Conservation (phyloP, 2,797 vertebrate genomes). For the Bradypodion pumilum region DNA sequence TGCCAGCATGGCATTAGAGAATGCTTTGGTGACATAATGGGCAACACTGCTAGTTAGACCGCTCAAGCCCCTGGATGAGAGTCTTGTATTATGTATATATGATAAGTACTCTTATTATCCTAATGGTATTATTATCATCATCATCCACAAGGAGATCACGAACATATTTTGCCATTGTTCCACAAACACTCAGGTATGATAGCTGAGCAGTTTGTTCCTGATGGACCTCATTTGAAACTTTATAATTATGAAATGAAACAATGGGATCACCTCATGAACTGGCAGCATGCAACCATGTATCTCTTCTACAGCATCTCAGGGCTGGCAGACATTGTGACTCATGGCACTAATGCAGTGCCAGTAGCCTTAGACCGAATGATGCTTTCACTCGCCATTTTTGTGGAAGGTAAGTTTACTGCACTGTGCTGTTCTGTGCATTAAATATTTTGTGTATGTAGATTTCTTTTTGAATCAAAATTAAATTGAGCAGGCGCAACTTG, state of each 20-base stretch:
- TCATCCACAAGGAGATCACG: background rate
- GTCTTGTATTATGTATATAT: too few species aligned
- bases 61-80: too few species aligned
- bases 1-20: too few species aligned
- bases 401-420: slow-evolving; percentile 80
- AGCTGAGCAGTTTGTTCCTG: slow-evolving; percentile 86
- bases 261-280: slow-evolving; percentile 88
- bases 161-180: slow-evolving; percentile 14
- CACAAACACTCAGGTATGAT: slow-evolving; percentile 80
- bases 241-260: slow-evolving; percentile 83
- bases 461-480: rapidly evolving
- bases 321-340: slow-evolving; percentile 80
- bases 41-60: too few species aligned
- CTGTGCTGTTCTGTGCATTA: background rate
- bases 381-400: slow-evolving; percentile 88
- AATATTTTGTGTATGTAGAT: too few species aligned
- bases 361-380: slow-evolving; percentile 84
- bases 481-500: background rate
- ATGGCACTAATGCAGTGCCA: slow-evolving; percentile 80
- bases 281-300: slow-evolving; percentile 96
- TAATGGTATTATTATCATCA: background rate
- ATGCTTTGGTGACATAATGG: too few species aligned
- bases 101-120: background rate
- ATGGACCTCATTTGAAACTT: slow-evolving; percentile 84
- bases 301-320: slow-evolving; percentile 89